A percentile compares a stretch with the other conserved stretches of the same genome.
These are phyloP conservation scores for Cyprichromis sp. DNA, from an alignment of 2,113 vertebrate genomes.

Conservation along the genomic window DNA sequence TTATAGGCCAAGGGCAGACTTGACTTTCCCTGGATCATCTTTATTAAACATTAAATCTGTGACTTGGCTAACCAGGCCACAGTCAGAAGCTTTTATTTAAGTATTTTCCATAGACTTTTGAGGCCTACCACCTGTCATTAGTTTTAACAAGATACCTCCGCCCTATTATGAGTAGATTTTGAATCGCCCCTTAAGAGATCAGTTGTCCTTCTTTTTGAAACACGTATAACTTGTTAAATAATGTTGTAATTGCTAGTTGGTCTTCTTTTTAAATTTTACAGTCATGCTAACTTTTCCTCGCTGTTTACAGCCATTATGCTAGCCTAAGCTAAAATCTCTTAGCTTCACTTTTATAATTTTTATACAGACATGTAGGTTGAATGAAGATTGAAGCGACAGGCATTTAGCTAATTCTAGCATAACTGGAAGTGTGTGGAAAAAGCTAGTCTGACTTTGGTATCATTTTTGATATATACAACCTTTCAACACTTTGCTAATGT, in stretches of 20 bases:
- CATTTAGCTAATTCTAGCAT: not conserved
- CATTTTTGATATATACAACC: not conserved
- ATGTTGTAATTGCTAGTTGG: not conserved
- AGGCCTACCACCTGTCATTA: not conserved
- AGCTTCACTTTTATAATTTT: not conserved
- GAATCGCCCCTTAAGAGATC: not conserved
- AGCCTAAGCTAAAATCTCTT: not conserved
- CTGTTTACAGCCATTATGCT: not conserved
- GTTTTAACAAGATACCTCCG: not conserved
- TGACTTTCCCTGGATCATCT: not conserved
- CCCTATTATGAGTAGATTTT: not conserved
- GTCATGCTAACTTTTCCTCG: not conserved
- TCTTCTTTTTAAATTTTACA: not conserved
- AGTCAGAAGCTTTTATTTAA: not conserved
- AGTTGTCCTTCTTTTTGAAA: not conserved
- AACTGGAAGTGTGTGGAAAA: not conserved
- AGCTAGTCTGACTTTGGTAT: not conserved
- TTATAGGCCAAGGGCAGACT: not conserved
- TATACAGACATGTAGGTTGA: not conserved
- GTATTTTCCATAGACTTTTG: not conserved
- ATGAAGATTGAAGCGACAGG: not conserved
- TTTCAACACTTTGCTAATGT: not conserved
- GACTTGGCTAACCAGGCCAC: not conserved
- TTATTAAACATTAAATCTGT: not conserved
- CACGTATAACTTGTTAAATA: not conserved